Evolutionary conservation across 2,797 vertebrate species (phyloP).

Genomic region (Todus mexicanus): DNA sequence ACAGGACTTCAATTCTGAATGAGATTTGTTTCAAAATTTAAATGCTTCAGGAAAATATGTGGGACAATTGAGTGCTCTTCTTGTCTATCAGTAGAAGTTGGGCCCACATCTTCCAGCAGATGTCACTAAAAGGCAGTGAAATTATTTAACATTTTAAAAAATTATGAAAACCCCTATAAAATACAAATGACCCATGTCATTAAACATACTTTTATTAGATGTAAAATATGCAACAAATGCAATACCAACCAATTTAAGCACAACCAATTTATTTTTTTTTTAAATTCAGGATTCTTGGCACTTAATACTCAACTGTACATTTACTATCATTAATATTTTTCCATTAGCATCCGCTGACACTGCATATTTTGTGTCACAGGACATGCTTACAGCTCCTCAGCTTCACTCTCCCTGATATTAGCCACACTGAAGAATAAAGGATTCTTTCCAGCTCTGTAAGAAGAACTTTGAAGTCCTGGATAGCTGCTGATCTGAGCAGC

Average conservation of each 20-base stretch:
- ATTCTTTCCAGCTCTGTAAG: not conserved
- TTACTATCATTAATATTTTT: not conserved
- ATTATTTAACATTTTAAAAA: not conserved
- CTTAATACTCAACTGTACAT: not conserved
- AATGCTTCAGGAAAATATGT: not conserved
- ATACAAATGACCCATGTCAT: not conserved
- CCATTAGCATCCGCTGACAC: not conserved
- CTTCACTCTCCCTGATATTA: not conserved
- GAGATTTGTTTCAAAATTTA: not conserved
- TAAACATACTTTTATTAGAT: not conserved
- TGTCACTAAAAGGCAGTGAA: conserved; percentile 26
- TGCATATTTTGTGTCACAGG: not conserved
- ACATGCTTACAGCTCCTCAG: not conserved
- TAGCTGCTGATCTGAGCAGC: not conserved
- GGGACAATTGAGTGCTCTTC: not conserved
- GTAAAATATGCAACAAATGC: not conserved
- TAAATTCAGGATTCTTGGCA: not conserved
- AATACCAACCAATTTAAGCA: not conserved
- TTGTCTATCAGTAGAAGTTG: not conserved
- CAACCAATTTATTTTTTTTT: not conserved
- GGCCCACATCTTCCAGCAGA: conserved; percentile 26
- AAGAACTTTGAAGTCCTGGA: not conserved
- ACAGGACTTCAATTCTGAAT: not conserved
- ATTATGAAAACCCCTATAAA: not conserved
- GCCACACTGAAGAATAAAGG: not conserved